Evolutionary conservation across 1,140 invertebrate genomes (phyloP).

Genomic region (Zaprionus capensis): DNA sequence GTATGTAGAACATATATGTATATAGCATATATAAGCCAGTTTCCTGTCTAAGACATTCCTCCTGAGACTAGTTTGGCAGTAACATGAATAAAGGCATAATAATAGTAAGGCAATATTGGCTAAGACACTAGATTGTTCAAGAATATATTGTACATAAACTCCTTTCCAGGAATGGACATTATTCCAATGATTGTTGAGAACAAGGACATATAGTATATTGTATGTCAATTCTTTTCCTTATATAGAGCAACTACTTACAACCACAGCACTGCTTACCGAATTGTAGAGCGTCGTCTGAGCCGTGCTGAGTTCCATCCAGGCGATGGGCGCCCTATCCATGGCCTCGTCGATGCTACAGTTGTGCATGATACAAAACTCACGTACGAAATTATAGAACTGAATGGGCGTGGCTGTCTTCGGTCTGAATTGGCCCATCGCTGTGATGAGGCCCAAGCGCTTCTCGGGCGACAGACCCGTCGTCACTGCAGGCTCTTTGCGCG

Average conservation of each 20-base stretch:
- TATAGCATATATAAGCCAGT: background rate
- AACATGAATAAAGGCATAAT: too few species aligned
- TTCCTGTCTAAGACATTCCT: background rate
- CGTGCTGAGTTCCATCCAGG: slow-evolving; percentile 40
- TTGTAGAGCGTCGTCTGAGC: slow-evolving; percentile 52
- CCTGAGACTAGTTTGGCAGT: background rate
- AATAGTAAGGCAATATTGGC: too few species aligned
- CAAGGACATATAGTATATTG: too few species aligned
- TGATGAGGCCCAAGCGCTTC: slow-evolving; percentile 46
- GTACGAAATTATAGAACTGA: slow-evolving; percentile 70
- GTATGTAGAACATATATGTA: background rate
- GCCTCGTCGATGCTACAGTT: slow-evolving; percentile 72
- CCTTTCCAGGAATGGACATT: too few species aligned
- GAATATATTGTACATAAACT: background rate
- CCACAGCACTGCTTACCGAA: slow-evolving; percentile 42
- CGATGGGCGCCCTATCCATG: slow-evolving; percentile 37
- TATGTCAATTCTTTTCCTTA: too few species aligned
- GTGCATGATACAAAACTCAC: slow-evolving; percentile 68
- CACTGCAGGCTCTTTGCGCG: background rate
- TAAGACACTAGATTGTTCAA: background rate
- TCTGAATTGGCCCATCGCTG: slow-evolving; percentile 45
- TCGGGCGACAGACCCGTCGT: slow-evolving; percentile 11
- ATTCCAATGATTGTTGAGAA: too few species aligned
- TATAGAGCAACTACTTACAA: too few species aligned
- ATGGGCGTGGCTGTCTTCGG: slow-evolving; percentile 54